These are phyloP conservation scores for Thamnophis sirtalis DNA, from an alignment of 2,113 vertebrate genomes.

Conservation along the genomic window DNA sequence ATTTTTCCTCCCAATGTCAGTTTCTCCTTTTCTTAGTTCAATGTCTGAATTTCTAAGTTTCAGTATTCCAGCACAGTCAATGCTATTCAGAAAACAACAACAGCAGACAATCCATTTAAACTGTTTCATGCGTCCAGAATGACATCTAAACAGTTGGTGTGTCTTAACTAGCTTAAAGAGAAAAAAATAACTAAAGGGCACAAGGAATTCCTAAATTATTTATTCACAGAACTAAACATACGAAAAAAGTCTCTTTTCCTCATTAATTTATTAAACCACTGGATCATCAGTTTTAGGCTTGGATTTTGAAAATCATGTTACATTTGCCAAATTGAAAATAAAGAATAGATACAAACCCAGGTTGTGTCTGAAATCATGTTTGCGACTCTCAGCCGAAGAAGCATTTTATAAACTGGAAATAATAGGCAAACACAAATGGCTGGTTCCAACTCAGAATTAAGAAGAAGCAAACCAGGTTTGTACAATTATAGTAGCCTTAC, in stretches of 20 bases:
- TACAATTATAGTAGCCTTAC: background rate
- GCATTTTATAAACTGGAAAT: background rate
- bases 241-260: background rate
- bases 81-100: conserved; percentile 65
- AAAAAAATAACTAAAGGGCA: background rate
- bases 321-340: background rate
- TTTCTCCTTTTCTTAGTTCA: conserved; percentile 92
- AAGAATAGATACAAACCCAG: background rate
- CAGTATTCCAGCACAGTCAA: conserved; percentile 92
- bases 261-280: background rate
- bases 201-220: background rate
- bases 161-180: background rate
- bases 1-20: conserved; percentile 93
- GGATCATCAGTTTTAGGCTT: background rate
- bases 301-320: background rate
- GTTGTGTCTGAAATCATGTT: background rate
- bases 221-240: background rate
- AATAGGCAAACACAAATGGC: background rate
- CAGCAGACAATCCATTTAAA: background rate
- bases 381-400: background rate
- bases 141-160: background rate
- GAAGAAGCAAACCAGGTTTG: background rate
- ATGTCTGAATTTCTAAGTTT: conserved; percentile 95
- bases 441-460: background rate
- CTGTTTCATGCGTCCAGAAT: background rate